Evolutionary conservation across 1,140 invertebrate genomes (phyloP).

Genomic region (Spodoptera litura): DNA sequence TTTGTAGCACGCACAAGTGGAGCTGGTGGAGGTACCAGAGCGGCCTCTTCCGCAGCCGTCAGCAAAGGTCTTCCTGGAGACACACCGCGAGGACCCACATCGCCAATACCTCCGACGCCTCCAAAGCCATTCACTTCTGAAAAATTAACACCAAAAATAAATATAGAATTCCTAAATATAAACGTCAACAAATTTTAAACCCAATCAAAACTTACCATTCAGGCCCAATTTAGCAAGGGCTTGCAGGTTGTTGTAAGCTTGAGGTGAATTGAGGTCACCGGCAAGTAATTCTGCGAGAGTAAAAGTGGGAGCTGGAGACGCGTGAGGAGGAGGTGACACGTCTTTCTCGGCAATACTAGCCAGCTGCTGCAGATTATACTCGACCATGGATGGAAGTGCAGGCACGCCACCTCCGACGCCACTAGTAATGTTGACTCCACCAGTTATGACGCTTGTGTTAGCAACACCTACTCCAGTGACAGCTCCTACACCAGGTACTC

Average conservation of each 20-base stretch:
- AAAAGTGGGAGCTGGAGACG: constrained; percentile 89
- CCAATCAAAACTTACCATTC: constrained; percentile 86
- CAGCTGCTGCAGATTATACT: constrained; percentile 93
- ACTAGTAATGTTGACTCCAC: constrained; percentile 73
- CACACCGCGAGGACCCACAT: constrained; percentile 83
- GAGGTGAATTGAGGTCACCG: constrained; percentile 90
- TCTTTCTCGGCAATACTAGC: constrained; percentile 91
- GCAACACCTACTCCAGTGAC: constrained; percentile 69
- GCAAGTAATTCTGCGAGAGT: constrained; percentile 91
- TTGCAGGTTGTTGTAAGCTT: constrained; percentile 94
- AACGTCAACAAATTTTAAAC: too few relatives aligned
- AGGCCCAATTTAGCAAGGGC: constrained; percentile 94
- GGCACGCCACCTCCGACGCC: constrained; percentile 75
- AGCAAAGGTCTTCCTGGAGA: constrained; percentile 80
- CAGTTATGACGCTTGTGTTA: constrained; percentile 67
- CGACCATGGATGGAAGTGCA: constrained; percentile 90
- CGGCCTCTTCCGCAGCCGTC: constrained; percentile 80
- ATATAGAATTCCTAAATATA: background rate
- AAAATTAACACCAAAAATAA: constrained; percentile 49
- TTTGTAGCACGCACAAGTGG: constrained; percentile 89
- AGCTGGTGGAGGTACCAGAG: constrained; percentile 77
- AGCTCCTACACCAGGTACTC: constrained; percentile 67
- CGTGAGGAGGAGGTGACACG: constrained; percentile 86
- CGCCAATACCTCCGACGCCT: constrained; percentile 71
- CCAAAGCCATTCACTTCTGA: constrained; percentile 81